phyloP scores from a whole-genome alignment of 1,140 invertebrate genomes.

The Magallana angulata region DNA sequence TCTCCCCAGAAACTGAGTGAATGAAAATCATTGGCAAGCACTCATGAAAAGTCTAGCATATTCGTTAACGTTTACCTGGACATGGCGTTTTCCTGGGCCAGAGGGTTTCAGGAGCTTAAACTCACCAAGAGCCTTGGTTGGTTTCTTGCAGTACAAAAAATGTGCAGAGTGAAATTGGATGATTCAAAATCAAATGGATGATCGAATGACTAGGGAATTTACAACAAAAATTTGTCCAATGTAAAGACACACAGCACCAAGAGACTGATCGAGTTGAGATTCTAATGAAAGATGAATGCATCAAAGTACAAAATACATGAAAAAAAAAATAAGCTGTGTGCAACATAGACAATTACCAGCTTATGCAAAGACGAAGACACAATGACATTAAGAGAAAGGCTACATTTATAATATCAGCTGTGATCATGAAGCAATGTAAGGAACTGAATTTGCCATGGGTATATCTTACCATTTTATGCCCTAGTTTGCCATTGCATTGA shows the following conservation, averaged over 20 bases:
- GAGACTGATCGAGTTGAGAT: neutral
- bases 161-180: neutral
- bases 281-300: neutral
- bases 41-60: no score
- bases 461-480: neutral
- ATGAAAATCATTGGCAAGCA: no score
- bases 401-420: no score
- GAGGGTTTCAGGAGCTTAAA: neutral
- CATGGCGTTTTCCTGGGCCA: neutral
- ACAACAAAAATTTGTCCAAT: no score
- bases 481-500: neutral
- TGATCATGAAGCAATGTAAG: no score
- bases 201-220: no score
- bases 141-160: slow-evolving; percentile 18
- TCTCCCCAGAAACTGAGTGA: no score
- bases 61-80: neutral
- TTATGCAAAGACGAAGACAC: no score
- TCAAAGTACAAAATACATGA: neutral
- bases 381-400: no score
- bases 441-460: no score
- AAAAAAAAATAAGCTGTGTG: neutral
- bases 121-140: neutral
- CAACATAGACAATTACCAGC: neutral
- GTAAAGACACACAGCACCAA: neutral
- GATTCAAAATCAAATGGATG: no score